Conservation (phyloP, 1,140 invertebrate species). For the Calephelis nemesis region DNA sequence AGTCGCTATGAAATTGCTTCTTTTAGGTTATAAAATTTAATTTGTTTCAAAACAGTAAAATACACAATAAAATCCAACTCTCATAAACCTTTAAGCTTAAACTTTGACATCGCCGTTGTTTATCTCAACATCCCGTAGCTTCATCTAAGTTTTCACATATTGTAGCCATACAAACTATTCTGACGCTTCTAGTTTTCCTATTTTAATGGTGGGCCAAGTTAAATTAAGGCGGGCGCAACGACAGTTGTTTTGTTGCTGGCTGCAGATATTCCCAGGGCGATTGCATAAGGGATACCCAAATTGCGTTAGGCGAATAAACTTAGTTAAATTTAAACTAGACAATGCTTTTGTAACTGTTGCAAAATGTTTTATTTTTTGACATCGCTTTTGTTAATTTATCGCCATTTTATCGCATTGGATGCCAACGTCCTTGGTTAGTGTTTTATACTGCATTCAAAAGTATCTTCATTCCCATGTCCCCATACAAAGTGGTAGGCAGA, state of each 20-base stretch:
- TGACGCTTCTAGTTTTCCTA: conserved; percentile 16
- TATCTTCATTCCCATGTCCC: no score
- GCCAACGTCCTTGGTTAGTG: no score
- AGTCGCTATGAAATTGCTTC: no score
- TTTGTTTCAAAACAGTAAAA: no score
- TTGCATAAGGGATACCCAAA: conserved; percentile 16
- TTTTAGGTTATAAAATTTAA: no score
- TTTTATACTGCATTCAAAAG: no score
- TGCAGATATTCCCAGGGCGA: conserved; percentile 29
- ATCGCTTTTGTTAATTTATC: no score
- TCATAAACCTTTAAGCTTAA: no score
- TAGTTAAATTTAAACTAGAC: background rate
- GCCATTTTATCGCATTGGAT: no score
- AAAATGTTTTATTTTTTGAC: no score
- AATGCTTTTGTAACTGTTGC: background rate
- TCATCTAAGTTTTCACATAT: conserved; percentile 21
- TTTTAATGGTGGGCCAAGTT: conserved; percentile 25
- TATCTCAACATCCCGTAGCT: background rate
- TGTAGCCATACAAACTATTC: conserved; percentile 13
- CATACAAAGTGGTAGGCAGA: no score
- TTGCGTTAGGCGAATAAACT: background rate
- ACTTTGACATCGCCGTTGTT: background rate
- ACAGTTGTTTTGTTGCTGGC: conserved; percentile 28
- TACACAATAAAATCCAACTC: no score
- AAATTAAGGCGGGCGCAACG: conserved; percentile 30